Percentiles rank a stretch among this genome's conserved stretches.
phyloP scores from a whole-genome alignment of 1,140 invertebrate species.

The Alviniconcha marisindica region DNA sequence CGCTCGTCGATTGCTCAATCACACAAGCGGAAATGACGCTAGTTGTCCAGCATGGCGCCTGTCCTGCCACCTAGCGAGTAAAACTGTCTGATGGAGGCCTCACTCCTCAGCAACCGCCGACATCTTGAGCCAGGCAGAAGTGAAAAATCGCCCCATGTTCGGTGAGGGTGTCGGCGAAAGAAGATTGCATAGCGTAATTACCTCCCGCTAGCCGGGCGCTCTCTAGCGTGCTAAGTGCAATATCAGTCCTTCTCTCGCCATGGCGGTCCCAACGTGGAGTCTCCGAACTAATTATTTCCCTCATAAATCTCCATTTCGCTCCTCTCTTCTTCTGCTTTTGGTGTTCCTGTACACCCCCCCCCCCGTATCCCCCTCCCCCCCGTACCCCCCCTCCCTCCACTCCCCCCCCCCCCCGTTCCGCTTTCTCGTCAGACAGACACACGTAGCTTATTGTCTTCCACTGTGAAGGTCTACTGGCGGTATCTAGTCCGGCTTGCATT shows the following conservation, averaged over 20 bases:
- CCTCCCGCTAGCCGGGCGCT: constrained; percentile 40
- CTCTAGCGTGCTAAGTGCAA: constrained; percentile 44
- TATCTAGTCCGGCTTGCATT: no score
- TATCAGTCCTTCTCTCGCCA: constrained; percentile 40
- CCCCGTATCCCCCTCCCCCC: not conserved
- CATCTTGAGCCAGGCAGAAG: constrained; percentile 28
- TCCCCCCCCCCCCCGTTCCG: not conserved
- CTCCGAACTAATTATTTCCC: constrained; percentile 43
- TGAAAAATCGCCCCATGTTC: constrained; percentile 26
- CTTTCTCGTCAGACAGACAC: no score
- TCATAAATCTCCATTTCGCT: constrained; percentile 41
- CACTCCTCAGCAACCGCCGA: constrained; percentile 26
- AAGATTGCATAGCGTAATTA: constrained; percentile 37
- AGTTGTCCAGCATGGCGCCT: constrained; percentile 29
- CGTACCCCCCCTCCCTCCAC: not conserved
- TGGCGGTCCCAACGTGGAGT: constrained; percentile 39
- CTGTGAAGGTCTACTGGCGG: no score
- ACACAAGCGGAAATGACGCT: constrained; percentile 38
- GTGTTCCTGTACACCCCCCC: not conserved
- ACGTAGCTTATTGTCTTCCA: no score
- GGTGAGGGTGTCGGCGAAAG: constrained; percentile 30
- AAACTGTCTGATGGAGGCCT: constrained; percentile 19
- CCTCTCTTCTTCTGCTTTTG: not conserved
- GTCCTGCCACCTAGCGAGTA: constrained; percentile 32
- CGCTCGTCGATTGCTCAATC: constrained; percentile 26